Conservation (phyloP, 2,797 vertebrate genomes). For the Pseudochaenichthys georgianus region DNA sequence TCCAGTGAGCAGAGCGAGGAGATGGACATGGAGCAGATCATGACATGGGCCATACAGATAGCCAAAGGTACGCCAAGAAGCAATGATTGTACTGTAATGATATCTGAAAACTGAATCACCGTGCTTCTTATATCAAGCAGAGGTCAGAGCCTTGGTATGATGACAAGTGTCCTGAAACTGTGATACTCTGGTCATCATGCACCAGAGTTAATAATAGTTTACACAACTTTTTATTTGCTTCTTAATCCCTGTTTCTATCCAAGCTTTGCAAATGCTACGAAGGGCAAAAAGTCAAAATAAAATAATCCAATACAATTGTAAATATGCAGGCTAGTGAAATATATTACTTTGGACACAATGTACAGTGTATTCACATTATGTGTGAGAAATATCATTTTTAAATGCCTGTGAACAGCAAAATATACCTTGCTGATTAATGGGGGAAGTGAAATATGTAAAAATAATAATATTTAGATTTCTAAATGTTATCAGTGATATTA, state of each 20-base stretch:
- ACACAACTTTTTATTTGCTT: conserved; percentile 9
- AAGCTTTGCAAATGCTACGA: not conserved
- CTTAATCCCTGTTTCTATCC: not conserved
- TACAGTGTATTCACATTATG: not conserved
- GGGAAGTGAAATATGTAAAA: not conserved
- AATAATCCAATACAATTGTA: not conserved
- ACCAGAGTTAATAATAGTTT: not conserved
- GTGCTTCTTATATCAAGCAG: not conserved
- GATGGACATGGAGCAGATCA: conserved; percentile 98
- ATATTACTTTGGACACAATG: not conserved
- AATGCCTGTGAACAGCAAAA: not conserved
- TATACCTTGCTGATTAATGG: not conserved
- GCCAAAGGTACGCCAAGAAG: conserved; percentile 90
- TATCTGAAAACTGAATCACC: not conserved
- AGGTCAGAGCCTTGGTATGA: not conserved
- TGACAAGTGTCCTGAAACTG: not conserved
- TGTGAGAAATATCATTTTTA: not conserved
- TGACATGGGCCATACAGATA: conserved; percentile 97
- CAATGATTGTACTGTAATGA: not conserved
- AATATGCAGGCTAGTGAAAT: not conserved
- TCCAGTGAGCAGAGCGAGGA: conserved; percentile 97
- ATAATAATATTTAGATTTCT: not conserved
- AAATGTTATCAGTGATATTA: not conserved
- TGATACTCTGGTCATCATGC: not conserved
- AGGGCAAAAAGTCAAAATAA: not conserved